A percentile compares a stretch with the other conserved stretches of the same genome.
These are phyloP conservation scores for Eunapius fragilis DNA, from an alignment of 37 sponge, comb jelly and placozoan species.

Conservation along the genomic window DNA sequence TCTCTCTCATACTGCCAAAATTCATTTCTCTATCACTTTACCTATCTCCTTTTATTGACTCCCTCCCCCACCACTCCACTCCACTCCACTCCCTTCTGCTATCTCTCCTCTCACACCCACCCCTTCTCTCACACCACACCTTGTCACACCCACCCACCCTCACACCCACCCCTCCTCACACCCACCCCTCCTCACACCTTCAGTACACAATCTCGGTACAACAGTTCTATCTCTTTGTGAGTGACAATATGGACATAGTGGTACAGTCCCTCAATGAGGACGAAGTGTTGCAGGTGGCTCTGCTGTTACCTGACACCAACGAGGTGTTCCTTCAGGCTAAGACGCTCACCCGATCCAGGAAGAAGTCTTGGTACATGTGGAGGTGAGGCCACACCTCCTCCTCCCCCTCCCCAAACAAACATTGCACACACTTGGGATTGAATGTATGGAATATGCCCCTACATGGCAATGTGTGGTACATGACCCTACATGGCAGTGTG, in stretches of 20 bases:
- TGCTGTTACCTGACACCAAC: too few species aligned
- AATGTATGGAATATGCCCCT: too few species aligned
- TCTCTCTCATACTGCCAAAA: not conserved
- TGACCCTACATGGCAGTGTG: too few species aligned
- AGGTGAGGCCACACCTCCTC: too few species aligned
- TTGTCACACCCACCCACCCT: too few species aligned
- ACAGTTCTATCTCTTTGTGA: slow-evolving; percentile 57
- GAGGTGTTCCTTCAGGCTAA: too few species aligned
- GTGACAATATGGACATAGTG: slow-evolving; percentile 50
- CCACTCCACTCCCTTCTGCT: not conserved
- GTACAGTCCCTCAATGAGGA: slow-evolving; percentile 25
- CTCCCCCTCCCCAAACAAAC: too few species aligned
- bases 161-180: not conserved
- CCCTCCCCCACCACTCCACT: not conserved
- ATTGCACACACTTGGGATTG: too few species aligned
- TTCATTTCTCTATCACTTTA: not conserved
- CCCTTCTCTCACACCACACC: not conserved
- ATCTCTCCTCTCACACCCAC: not conserved
- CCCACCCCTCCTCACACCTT: not conserved
- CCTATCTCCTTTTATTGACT: too few species aligned
- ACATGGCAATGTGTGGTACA: too few species aligned
- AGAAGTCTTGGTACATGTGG: too few species aligned
- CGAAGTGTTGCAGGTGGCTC: slow-evolving; percentile 40
- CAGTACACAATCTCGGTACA: slow-evolving; percentile 26
- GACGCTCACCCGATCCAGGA: too few species aligned